Evolutionary conservation across 2,797 vertebrate species (phyloP), one percentile per base, ranked within the genome.

Genomic region (Okamejei kenojei): DNA sequence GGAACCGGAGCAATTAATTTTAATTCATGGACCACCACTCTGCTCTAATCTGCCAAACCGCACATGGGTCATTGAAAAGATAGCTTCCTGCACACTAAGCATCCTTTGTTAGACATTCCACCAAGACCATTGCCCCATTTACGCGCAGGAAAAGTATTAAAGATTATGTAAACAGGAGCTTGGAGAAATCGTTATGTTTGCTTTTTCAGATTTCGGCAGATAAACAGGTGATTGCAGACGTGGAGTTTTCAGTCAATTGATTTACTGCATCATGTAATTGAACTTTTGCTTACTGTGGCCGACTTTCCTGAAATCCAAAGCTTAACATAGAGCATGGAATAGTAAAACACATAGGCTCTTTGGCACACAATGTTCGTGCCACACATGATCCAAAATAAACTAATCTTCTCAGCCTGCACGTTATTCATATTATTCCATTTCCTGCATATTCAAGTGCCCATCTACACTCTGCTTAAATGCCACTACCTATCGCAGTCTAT

Each of bases 1-100:
- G 94, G 94, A 94, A 94, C 94, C 93, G 78, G 80, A 90, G 79
- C 63, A 93, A 94, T 94, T 94, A 94, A 94, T 94, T 93, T 93
- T 81, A 94, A 93, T 93, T 94, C 93, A 93, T 95, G 94, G 94
- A 58, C 73, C 90, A 92, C 73, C 71, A 76, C 26, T 92, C 71
- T 29, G 90, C 71, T 76, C n/a, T 76, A 74, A 92, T 76, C 71
- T 74, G 38, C 90, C 23, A 54, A 38, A 92, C 35, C 90, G 26
- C 71, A 74, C 71, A n/a, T 29, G 71, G 38, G 45, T 74, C 90
- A 45, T 74, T 35, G 68, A 92, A 74, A 29, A 76, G 90, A 92
- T 76, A 74, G 71, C 26, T 74, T 92, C 38, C 38, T 54, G 23
- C 90, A 74, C 23, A 92, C 38, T 74, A 11, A 15, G 32, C 21